Conservation (phyloP, 2,113 vertebrate genomes). For the Cyprinodon tularosa region DNA sequence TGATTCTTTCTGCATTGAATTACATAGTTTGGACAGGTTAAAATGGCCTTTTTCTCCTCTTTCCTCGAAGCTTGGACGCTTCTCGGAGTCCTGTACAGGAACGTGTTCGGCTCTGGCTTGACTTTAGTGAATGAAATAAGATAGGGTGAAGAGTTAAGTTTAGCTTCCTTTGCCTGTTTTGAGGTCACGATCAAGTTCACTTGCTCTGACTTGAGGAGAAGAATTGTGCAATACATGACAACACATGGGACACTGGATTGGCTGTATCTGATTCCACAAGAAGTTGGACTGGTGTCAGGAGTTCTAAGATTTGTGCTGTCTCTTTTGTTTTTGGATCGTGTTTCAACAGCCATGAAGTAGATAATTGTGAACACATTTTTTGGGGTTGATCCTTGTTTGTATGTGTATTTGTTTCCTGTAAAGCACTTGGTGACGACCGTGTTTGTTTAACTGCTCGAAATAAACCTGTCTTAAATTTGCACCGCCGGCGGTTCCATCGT, state of each 20-base stretch:
- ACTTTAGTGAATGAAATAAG: conserved; percentile 45
- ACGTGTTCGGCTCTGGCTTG: conserved; percentile 22
- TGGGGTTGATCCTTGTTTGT: conserved; percentile 39
- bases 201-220: conserved; percentile 56
- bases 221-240: conserved; percentile 62
- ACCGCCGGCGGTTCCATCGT: conserved; percentile 18
- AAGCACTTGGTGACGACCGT: conserved; percentile 57
- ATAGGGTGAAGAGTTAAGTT: conserved; percentile 38
- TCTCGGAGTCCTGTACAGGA: conserved; percentile 20
- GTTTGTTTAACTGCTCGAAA: conserved; percentile 57
- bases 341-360: conserved; percentile 31
- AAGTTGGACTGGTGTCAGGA: conserved; percentile 59
- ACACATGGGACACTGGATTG: conserved; percentile 36
- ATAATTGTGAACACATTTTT: conserved; percentile 52
- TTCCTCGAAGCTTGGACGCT: not conserved
- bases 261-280: conserved; percentile 42
- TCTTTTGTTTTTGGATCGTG: conserved; percentile 24
- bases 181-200: conserved; percentile 50
- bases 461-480: conserved; percentile 73
- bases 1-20: conserved; percentile 5
- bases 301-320: conserved; percentile 45
- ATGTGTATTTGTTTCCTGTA: conserved; percentile 51
- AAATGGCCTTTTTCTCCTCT: not conserved
- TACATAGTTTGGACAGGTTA: conserved; percentile 31
- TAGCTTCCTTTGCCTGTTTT: conserved; percentile 50